Conservation (phyloP, 1,140 invertebrate genomes). For the Heliconius himera region DNA sequence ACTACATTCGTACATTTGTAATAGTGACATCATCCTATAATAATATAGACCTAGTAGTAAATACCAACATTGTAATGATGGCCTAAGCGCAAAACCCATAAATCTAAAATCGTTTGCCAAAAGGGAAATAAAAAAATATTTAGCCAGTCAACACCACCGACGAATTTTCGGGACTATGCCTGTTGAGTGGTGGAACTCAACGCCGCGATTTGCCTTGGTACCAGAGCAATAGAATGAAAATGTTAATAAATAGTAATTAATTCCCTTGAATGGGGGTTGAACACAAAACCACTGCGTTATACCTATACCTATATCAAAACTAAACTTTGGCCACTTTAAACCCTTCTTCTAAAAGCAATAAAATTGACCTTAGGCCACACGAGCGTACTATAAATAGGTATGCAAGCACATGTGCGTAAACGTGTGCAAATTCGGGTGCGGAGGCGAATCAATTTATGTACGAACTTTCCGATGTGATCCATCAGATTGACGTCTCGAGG, state of each 20-base stretch:
- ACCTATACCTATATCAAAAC: neutral
- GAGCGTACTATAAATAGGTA: too few species aligned
- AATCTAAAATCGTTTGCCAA: neutral
- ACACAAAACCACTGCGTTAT: too few species aligned
- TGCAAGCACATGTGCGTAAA: neutral
- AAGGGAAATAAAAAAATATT: too few species aligned
- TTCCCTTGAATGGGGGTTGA: too few species aligned
- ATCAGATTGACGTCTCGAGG: neutral
- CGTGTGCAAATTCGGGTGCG: conserved; percentile 9
- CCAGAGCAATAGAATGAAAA: too few species aligned
- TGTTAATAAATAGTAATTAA: too few species aligned
- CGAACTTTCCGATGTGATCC: neutral
- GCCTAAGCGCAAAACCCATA: neutral
- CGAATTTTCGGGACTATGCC: too few species aligned
- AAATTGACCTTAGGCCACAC: neutral
- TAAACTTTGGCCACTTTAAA: too few species aligned
- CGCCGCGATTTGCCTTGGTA: too few species aligned
- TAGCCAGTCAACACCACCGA: too few species aligned
- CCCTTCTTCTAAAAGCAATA: neutral
- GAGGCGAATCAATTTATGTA: neutral
- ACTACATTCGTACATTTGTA: neutral
- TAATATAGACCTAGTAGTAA: neutral
- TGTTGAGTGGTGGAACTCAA: too few species aligned
- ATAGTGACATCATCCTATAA: neutral
- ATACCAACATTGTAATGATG: neutral